phyloP scores from a whole-genome alignment of 2,888 invertebrate species.

The Polietes domitor region DNA sequence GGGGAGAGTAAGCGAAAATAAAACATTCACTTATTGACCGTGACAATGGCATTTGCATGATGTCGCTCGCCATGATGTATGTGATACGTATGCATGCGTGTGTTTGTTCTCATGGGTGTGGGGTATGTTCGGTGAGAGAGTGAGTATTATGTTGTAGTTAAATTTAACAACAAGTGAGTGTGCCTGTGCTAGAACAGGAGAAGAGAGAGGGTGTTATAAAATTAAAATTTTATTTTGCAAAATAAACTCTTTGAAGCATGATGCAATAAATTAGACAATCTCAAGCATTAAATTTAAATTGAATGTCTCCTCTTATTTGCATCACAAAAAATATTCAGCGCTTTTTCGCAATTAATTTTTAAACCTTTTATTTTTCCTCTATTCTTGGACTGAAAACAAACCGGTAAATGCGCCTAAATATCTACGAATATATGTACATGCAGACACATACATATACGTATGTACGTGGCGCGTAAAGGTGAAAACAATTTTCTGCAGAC shows the following conservation, averaged over 20 bases:
- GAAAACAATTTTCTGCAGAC: background rate
- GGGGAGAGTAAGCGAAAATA: background rate
- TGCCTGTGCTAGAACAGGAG: no score
- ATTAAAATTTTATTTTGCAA: no score
- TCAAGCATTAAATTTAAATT: slow-evolving; percentile 26
- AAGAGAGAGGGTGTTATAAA: no score
- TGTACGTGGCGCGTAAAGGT: background rate
- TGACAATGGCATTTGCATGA: slow-evolving; percentile 65
- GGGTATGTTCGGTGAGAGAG: background rate
- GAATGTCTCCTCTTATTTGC: slow-evolving; percentile 11
- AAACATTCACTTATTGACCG: slow-evolving; percentile 65
- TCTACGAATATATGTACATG: no score
- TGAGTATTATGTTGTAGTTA: no score
- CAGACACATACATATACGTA: background rate
- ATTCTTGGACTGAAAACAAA: background rate
- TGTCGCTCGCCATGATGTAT: background rate
- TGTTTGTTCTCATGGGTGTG: background rate
- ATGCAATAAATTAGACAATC: slow-evolving; percentile 32
- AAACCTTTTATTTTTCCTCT: background rate
- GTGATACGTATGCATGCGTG: background rate
- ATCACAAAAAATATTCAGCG: background rate
- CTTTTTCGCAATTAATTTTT: slow-evolving; percentile 28
- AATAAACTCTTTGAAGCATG: slow-evolving; percentile 10
- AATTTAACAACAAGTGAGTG: no score
- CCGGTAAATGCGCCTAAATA: no score